These are phyloP conservation scores for Alectoris magna DNA, from an alignment of 2,797 vertebrate genomes.

Conservation along the genomic window DNA sequence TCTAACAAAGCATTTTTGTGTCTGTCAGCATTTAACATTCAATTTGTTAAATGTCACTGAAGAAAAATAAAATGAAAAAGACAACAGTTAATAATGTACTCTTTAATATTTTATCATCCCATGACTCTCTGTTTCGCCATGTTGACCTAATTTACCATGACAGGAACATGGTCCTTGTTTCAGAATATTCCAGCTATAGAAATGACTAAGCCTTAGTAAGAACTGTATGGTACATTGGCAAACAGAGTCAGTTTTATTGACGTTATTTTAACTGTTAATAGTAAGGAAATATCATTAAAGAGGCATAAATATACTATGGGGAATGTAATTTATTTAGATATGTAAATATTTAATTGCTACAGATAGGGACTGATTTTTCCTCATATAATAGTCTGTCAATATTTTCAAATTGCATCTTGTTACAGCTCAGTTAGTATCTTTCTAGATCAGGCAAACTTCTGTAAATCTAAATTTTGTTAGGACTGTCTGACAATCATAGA, in stretches of 20 bases:
- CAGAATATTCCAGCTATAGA: conserved; percentile 72
- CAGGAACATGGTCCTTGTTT: conserved; percentile 76
- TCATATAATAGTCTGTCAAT: background rate
- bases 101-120: conserved; percentile 76
- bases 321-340: background rate
- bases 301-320: background rate
- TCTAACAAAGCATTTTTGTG: conserved; percentile 61
- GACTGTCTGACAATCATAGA: background rate
- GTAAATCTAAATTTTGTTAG: background rate
- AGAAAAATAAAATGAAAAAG: conserved; percentile 77
- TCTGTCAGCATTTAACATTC: conserved; percentile 73
- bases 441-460: background rate
- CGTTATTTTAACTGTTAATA: background rate
- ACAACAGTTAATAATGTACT: conserved; percentile 76
- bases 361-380: background rate
- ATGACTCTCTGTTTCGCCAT: conserved; percentile 62
- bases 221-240: conserved; percentile 14
- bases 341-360: background rate
- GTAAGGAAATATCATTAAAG: background rate
- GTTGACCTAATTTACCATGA: conserved; percentile 81
- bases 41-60: conserved; percentile 78
- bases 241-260: conserved; percentile 22
- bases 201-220: conserved; percentile 55
- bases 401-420: background rate
- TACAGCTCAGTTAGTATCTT: background rate